Conservation (phyloP, 2,888 invertebrate species). For the Parasteatoda lunata region DNA sequence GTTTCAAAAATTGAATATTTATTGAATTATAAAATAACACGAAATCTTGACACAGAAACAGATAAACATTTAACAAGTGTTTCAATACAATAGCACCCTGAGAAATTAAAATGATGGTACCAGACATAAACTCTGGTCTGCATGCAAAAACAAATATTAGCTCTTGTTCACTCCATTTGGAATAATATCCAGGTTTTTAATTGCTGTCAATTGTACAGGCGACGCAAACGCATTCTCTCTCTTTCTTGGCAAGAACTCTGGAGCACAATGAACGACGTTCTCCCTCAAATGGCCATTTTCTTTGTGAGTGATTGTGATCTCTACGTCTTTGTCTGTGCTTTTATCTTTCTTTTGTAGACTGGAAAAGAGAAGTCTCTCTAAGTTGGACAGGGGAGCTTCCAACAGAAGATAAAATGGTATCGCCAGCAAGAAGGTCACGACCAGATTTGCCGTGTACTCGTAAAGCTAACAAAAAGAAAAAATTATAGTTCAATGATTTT, state of each 20-base stretch:
- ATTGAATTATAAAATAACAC: no score
- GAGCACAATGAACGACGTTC: neutral
- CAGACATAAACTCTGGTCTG: no score
- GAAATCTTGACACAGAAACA: no score
- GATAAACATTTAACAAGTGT: no score
- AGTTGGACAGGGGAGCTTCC: conserved; percentile 54
- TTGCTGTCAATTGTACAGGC: conserved; percentile 23
- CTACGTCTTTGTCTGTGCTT: neutral
- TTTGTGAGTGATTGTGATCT: neutral
- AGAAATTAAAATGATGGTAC: no score
- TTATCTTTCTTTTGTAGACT: neutral
- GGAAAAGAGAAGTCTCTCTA: conserved; percentile 39
- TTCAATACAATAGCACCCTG: no score
- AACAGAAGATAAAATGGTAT: conserved; percentile 43
- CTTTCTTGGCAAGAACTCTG: neutral
- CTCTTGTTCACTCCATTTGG: neutral
- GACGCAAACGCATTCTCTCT: neutral
- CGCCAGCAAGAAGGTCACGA: conserved; percentile 24
- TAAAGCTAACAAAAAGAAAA: conserved; percentile 32
- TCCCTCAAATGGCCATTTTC: conserved; percentile 6
- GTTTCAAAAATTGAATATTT: no score
- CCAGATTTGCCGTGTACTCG: conserved; percentile 38
- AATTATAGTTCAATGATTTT: neutral
- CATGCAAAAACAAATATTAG: no score
- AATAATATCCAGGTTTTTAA: conserved; percentile 31